Conservation (phyloP, 2,888 invertebrate genomes). For the Limenitis camilla region DNA sequence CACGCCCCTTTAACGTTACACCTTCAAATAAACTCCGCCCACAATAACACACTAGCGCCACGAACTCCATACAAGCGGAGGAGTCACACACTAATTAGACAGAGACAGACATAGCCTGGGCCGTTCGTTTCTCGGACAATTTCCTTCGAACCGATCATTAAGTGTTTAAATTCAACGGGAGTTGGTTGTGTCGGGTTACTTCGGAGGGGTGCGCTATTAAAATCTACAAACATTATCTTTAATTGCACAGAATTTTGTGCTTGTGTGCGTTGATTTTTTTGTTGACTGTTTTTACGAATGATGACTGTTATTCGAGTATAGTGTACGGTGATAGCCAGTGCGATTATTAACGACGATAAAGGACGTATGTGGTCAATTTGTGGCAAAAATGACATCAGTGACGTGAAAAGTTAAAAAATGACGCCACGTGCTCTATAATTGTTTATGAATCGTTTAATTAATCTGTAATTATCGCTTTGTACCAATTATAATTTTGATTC, state of each 20-base stretch:
- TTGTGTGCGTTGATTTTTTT: constrained; percentile 68
- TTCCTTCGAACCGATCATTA: constrained; percentile 73
- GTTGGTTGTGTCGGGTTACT: constrained; percentile 74
- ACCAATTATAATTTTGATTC: constrained; percentile 31
- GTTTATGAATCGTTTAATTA: constrained; percentile 55
- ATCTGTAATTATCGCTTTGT: constrained; percentile 52
- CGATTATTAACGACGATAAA: constrained; percentile 2
- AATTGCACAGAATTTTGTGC: constrained; percentile 73
- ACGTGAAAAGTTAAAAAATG: constrained; percentile 51
- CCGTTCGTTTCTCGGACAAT: constrained; percentile 73
- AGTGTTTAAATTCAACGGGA: constrained; percentile 74
- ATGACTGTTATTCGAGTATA: constrained; percentile 67
- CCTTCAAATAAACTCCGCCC: constrained; percentile 49
- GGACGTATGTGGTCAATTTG: constrained; percentile 28
- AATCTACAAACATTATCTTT: constrained; percentile 75
- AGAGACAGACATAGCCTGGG: constrained; percentile 55
- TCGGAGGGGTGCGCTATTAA: constrained; percentile 73
- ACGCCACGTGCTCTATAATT: constrained; percentile 61
- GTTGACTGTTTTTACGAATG: constrained; percentile 66
- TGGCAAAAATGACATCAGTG: constrained; percentile 61
- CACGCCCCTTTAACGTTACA: constrained; percentile 46
- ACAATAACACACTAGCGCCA: constrained; percentile 49
- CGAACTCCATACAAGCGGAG: constrained; percentile 55
- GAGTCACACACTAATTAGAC: constrained; percentile 54
- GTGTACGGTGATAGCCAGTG: constrained; percentile 57